Conservation (phyloP, 2,888 invertebrate species). For the Drosophila affinis region DNA sequence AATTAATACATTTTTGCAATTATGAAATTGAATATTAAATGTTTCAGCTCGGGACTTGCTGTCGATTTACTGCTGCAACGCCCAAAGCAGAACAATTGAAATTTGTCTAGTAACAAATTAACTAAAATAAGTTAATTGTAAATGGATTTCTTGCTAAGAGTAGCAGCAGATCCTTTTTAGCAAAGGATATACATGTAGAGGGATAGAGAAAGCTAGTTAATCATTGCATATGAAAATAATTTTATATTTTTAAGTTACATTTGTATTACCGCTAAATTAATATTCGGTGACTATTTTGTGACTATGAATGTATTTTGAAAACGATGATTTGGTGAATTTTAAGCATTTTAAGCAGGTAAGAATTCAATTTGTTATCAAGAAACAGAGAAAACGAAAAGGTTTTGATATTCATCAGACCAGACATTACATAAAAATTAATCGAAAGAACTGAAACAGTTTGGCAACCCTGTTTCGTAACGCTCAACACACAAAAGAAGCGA, state of each 20-base stretch:
- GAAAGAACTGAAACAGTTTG: constrained; percentile 31
- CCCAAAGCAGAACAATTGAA: background rate
- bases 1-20: background rate
- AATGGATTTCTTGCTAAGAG: background rate
- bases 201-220: background rate
- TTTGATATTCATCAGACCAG: constrained; percentile 1
- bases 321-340: constrained; percentile 1
- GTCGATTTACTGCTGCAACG: background rate
- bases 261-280: background rate
- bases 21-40: constrained; percentile 1
- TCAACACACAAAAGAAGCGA: background rate
- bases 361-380: background rate
- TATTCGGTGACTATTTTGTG: background rate
- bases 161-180: background rate
- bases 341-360: constrained; percentile 18
- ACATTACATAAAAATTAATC: background rate
- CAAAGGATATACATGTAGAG: background rate
- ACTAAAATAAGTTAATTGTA: background rate
- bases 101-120: background rate
- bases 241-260: background rate
- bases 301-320: background rate
- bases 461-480: constrained; percentile 58
- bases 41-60: background rate
- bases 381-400: background rate
- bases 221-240: background rate